Evolutionary conservation across 2,888 invertebrate species (phyloP).

Genomic region (Apamea sordens): DNA sequence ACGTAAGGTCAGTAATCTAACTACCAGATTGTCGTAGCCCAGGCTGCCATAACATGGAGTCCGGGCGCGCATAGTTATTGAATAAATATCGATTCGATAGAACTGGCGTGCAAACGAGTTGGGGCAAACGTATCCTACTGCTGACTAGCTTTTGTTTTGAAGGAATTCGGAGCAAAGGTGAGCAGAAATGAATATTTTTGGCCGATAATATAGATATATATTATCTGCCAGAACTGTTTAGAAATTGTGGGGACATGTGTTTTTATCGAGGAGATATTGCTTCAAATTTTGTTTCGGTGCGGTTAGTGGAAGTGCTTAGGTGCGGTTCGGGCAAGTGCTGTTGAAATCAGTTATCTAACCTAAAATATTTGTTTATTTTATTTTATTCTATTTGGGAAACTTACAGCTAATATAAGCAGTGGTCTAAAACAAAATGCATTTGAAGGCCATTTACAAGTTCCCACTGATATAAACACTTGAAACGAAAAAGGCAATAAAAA

Average conservation of each 20-base stretch:
- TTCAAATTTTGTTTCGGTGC: no score
- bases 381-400: no score
- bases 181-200: not conserved
- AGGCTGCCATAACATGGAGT: not conserved
- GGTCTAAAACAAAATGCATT: no score
- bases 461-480: no score
- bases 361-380: not conserved
- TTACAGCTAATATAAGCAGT: no score
- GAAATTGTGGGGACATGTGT: not conserved
- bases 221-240: not conserved
- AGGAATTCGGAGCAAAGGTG: not conserved
- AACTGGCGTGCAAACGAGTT: constrained; percentile 15
- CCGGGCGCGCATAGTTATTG: constrained; percentile 34
- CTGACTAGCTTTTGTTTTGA: not conserved
- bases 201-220: no score
- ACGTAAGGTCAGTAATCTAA: constrained; percentile 8
- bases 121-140: not conserved
- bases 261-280: not conserved
- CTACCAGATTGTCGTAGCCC: constrained; percentile 22
- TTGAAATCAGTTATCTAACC: no score
- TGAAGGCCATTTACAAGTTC: no score
- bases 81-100: constrained; percentile 44
- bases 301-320: no score
- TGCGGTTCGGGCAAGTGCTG: no score
- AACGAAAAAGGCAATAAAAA: no score